Conservation (phyloP, 2,113 vertebrate genomes). For the Heteronetta atricapilla region DNA sequence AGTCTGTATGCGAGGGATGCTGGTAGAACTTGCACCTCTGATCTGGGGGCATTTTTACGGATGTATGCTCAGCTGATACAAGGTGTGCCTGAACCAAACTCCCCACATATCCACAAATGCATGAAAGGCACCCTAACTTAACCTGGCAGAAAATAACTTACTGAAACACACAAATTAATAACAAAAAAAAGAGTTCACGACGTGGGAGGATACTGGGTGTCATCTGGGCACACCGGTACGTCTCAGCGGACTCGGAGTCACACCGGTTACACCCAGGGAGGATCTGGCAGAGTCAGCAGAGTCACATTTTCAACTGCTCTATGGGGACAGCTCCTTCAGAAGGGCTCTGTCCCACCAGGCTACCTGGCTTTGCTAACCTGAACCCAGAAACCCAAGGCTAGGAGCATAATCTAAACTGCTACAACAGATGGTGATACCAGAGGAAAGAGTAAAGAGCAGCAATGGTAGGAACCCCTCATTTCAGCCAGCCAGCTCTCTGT, state of each 20-base stretch:
- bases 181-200: neutral
- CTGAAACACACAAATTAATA: neutral
- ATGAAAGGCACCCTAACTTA: rapidly evolving
- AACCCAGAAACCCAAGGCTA: neutral
- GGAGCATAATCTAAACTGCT: rapidly evolving
- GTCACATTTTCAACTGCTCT: neutral
- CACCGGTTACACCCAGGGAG: neutral
- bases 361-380: neutral
- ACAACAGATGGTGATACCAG: rapidly evolving
- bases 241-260: rapidly evolving
- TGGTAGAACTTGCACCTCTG: neutral
- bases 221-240: neutral
- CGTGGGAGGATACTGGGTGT: neutral
- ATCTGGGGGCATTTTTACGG: neutral
- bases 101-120: neutral
- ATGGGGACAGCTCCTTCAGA: neutral
- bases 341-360: neutral
- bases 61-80: neutral
- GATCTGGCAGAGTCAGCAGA: neutral
- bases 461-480: neutral
- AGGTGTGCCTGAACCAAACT: neutral
- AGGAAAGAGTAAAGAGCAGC: neutral
- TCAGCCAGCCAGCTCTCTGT: neutral
- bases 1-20: neutral
- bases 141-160: neutral